Base-by-base conservation (phyloP, 2,113 vertebrate species). In the Megalops atlanticus region DNA sequence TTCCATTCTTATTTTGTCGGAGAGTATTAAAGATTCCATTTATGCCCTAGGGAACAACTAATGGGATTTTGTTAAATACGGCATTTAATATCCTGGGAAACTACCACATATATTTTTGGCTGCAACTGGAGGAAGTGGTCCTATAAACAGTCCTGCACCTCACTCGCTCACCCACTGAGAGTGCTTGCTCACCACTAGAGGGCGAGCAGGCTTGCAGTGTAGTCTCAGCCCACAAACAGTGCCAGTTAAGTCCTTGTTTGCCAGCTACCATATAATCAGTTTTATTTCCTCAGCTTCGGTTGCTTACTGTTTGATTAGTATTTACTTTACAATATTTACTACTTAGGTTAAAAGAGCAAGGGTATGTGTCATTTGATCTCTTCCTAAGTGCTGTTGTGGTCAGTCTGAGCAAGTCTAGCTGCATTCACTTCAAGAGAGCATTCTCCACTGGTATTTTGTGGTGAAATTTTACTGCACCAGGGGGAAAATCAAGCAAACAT, bases 31-130 rank as follows among this genome's bases (percentile, higher is more conserved):
- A 64, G 11, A 64, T 64, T 31, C 58, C 58, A 31, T 24, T 64
- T 64, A 64, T 64, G 58, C 58, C n/a, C 58, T 64, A 10, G 58
- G 58, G 58, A 64, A 64, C 58, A 64, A 64, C 58, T 64, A 64
- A 64, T 64, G 58, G 27, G 58, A 64, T 64, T 64, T 64, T 64
- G 58, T 64, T 31, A 64, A 64, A 64, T 64, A 64, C 31, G 58
- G 58, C 58, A n/a, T 64, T 21, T 64, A 64, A 64, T 31, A 31
- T 64, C 58, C n/a, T 64, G 58, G 27, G 58, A 64, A 64, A 27
- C 58, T 31, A 64, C 58, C 8, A 64, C 58, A 64, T 6, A 4
- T 64, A n/a, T n/a, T n/a, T 24, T 31, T 64, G 58, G 58, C 58
- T 54, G 18, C 18, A 54, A 54, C 49, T 64, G n/a, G n/a, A 64